Conservation (phyloP, 2,113 vertebrate genomes). For the Arvicanthis niloticus region DNA sequence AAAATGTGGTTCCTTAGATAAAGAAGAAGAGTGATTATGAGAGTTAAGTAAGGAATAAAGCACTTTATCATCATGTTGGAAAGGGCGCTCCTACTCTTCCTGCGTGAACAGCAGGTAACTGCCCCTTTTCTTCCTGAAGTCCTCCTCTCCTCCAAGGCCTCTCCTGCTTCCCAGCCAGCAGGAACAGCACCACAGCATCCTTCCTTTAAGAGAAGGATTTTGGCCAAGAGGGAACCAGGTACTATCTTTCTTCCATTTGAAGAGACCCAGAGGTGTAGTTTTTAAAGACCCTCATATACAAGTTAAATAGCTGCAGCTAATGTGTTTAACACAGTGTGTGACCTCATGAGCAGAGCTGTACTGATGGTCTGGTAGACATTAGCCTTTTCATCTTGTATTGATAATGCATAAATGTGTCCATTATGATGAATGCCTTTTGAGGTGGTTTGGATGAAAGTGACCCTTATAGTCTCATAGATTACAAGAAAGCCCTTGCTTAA, state of each 20-base stretch:
- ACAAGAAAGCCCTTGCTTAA: background rate
- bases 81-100: conserved; percentile 20
- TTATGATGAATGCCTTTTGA: no score
- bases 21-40: conserved; percentile 77
- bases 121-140: background rate
- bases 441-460: background rate
- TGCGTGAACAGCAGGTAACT: conserved; percentile 61
- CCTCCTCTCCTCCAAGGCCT: background rate
- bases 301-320: background rate
- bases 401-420: background rate
- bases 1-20: conserved; percentile 80
- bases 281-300: background rate
- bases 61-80: conserved; percentile 72
- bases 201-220: background rate
- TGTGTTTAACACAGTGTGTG: background rate
- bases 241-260: background rate
- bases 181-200: background rate
- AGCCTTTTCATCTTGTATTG: background rate
- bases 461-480: background rate
- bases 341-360: background rate
- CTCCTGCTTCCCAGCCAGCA: background rate
- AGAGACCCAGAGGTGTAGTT: background rate
- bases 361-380: background rate
- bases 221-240: background rate
- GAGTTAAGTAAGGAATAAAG: conserved; percentile 73